Conservation (phyloP, 2,797 vertebrate genomes). For the Semaprochilodus insignis region DNA sequence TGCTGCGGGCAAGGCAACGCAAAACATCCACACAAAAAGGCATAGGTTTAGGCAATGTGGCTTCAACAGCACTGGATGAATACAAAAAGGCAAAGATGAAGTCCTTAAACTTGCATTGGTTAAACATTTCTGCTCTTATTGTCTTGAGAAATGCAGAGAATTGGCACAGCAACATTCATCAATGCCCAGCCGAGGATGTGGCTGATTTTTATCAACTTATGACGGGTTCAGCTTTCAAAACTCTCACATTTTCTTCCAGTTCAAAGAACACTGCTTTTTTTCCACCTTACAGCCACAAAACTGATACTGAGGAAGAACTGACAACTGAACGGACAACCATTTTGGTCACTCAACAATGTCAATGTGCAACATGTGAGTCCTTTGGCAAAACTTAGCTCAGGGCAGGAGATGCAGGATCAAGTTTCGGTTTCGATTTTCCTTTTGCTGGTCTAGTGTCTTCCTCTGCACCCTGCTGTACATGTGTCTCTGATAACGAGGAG, state of each 20-base stretch:
- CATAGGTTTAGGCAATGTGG: slow-evolving; percentile 9
- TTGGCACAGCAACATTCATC: slow-evolving; percentile 34
- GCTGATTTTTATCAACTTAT: neutral
- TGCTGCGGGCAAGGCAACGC: slow-evolving; percentile 19
- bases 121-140: slow-evolving; percentile 28
- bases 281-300: slow-evolving; percentile 26
- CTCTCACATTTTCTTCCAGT: slow-evolving; percentile 22
- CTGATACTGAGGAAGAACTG: neutral
- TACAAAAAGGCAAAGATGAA: slow-evolving; percentile 46
- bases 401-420: slow-evolving; percentile 41
- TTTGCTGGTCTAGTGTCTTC: slow-evolving; percentile 18
- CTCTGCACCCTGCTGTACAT: slow-evolving; percentile 1
- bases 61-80: slow-evolving; percentile 22
- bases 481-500: neutral
- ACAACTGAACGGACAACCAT: slow-evolving; percentile 8
- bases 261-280: slow-evolving; percentile 35
- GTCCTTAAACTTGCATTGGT: slow-evolving; percentile 31
- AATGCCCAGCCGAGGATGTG: slow-evolving; percentile 10
- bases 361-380: slow-evolving; percentile 74
- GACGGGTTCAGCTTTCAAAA: slow-evolving; percentile 7
- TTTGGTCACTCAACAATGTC: slow-evolving; percentile 60
- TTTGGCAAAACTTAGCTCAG: slow-evolving; percentile 58
- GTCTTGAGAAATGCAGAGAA: slow-evolving; percentile 25
- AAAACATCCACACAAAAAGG: slow-evolving; percentile 28
- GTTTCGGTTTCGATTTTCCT: slow-evolving; percentile 47